A percentile compares a stretch with the other conserved stretches of the same genome.
Conservation (phyloP, 2,888 invertebrate genomes). For the Dorcus hopei region DNA sequence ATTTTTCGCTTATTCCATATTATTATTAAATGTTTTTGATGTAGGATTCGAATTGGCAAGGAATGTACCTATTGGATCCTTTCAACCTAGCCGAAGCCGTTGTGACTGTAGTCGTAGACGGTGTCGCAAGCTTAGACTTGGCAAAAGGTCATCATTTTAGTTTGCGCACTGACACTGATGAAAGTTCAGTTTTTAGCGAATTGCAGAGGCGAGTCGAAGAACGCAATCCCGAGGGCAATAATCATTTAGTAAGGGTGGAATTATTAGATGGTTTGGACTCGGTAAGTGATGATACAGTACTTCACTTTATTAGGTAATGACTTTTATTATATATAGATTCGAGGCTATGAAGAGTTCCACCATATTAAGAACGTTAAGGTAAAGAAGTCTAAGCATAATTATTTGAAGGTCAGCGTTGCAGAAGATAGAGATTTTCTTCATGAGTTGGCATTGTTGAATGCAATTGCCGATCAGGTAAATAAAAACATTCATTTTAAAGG, state of each 20-base stretch:
- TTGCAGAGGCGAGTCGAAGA: constrained; percentile 59
- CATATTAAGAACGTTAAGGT: constrained; percentile 38
- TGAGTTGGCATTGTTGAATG: constrained; percentile 59
- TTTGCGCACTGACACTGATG: constrained; percentile 60
- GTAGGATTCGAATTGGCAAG: constrained; percentile 66
- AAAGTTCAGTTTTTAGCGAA: constrained; percentile 59
- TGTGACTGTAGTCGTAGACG: constrained; percentile 68
- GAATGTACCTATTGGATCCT: constrained; percentile 65
- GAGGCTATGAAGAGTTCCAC: constrained; percentile 43
- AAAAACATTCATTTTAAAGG: not conserved
- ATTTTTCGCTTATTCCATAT: not conserved
- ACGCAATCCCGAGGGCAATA: constrained; percentile 59
- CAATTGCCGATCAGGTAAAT: constrained; percentile 55
- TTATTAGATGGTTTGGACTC: constrained; percentile 55
- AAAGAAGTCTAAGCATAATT: constrained; percentile 31
- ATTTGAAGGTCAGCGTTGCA: constrained; percentile 47
- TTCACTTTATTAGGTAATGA: not conserved
- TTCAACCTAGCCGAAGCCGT: constrained; percentile 71
- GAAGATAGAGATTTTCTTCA: constrained; percentile 62
- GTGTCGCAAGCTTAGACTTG: constrained; percentile 56
- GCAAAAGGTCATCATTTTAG: constrained; percentile 57
- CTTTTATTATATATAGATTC: constrained; percentile 42
- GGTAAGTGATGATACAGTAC: not conserved
- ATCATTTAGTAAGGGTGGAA: constrained; percentile 62
- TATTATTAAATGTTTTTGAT: constrained; percentile 8